Evolutionary conservation across 1,140 invertebrate species (phyloP), one percentile per base, ranked within the genome.

Genomic region (Lepidurus packardi): DNA sequence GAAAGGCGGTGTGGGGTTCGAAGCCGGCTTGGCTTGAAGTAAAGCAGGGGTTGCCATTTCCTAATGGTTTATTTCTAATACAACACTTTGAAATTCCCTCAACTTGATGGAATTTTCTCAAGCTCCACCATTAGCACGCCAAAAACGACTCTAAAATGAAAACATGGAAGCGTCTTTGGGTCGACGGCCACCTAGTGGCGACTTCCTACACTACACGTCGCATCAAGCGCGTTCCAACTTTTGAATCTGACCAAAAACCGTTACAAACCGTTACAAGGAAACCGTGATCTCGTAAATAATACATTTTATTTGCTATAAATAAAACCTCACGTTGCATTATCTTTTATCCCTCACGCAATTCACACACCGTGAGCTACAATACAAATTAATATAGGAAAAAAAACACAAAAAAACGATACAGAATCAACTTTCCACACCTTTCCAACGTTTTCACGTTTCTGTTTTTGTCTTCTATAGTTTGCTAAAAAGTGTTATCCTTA

Each of bases 231-330:
- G 10, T 47, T 65, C 10, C 21, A 7, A 65, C 10, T 34, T 34
- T 34, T 34, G 1, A 34, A 34, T 34, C 34, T 34, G 34, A 34
- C 34, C 34, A 4, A 34, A 34, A 34, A 34, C 34, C 34, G 34
- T 34, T 34, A 34, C 3, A 34, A 34, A n/a, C n/a, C n/a, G n/a
- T n/a, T n/a, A n/a, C n/a, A 34, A 34, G 4, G 10, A 65, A n/a
- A 21, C 8, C 13, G 6, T n/a, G 6, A 6, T 65, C 53, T n/a
- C 16, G 53, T 13, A 65, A 65, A 65, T 65, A 65, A 65, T 65
- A 65, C 53, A 65, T 65, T 65, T 65, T 65, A 65, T 65, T 65
- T 65, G 53, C 53, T 65, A 65, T 65, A 65, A 65, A 65, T 65
- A 65, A 65, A 65, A 65, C 16, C 21, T 65, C 53, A 65, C 53